These are phyloP conservation scores for Phyllostomus hastatus DNA, from an alignment of 2,113 vertebrate species.

Conservation along the genomic window DNA sequence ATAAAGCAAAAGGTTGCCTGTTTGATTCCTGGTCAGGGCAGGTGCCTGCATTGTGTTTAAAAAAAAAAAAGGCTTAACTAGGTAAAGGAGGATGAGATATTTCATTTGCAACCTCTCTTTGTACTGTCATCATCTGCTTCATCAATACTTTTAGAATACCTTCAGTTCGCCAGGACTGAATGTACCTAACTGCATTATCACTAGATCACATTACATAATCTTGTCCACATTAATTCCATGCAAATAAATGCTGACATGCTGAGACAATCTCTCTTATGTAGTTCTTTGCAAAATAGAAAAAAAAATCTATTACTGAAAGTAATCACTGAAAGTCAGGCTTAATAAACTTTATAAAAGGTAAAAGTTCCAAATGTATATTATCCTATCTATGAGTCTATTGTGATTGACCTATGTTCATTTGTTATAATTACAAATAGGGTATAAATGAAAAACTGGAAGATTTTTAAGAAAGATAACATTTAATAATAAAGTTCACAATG, in stretches of 20 bases:
- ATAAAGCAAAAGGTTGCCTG: too few species aligned
- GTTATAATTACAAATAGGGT: neutral
- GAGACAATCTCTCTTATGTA: neutral
- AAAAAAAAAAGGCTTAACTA: neutral
- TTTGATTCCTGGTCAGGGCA: too few species aligned
- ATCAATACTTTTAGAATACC: neutral
- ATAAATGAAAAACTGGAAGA: neutral
- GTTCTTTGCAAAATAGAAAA: neutral
- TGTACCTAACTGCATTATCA: neutral
- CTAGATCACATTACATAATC: neutral
- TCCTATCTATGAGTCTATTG: neutral
- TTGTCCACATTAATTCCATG: neutral
- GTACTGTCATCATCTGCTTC: neutral
- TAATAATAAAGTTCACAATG: slow-evolving; percentile 3
- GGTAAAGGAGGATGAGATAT: neutral
- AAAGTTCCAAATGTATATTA: neutral
- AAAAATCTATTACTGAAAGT: neutral
- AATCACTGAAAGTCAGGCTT: neutral
- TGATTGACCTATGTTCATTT: neutral
- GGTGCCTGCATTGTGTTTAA: neutral
- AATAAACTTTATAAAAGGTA: neutral
- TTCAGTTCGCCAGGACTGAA: neutral
- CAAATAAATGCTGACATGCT: neutral
- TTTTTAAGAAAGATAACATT: slow-evolving; percentile 4
- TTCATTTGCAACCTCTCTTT: neutral